Conservation (phyloP, 2,888 invertebrate species). For the Cyclophora punctaria region DNA sequence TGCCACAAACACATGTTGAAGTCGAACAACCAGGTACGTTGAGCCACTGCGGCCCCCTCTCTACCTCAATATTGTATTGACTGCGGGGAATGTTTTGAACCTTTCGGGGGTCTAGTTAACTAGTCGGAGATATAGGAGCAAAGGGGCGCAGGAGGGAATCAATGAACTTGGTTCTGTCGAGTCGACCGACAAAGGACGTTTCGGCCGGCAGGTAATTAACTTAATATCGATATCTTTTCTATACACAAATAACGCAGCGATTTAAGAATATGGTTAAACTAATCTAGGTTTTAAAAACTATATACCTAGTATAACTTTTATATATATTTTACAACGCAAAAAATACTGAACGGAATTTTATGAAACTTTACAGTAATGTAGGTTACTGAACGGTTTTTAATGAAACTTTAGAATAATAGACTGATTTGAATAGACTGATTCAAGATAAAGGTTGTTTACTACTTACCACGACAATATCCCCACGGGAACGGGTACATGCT, state of each 20-base stretch:
- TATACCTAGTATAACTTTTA: too few relatives aligned
- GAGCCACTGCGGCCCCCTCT: conserved; percentile 37
- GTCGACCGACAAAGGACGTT: conserved; percentile 71
- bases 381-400: too few relatives aligned
- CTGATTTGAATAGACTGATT: too few relatives aligned
- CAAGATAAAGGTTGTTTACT: too few relatives aligned
- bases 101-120: conserved; percentile 28
- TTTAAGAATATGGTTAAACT: conserved; percentile 1
- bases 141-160: conserved; percentile 68
- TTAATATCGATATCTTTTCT: conserved; percentile 61
- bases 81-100: conserved; percentile 11
- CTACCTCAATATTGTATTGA: conserved; percentile 11
- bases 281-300: too few relatives aligned
- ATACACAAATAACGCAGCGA: conserved; percentile 26
- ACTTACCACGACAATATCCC: too few relatives aligned
- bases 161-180: conserved; percentile 60
- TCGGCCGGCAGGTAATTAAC: conserved; percentile 68
- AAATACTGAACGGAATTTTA: too few relatives aligned
- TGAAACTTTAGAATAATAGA: too few relatives aligned
- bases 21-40: conserved; percentile 32
- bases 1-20: conserved; percentile 68
- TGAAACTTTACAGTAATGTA: too few relatives aligned
- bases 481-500: too few relatives aligned
- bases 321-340: too few relatives aligned
- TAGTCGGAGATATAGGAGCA: conserved; percentile 50